Percentiles rank a stretch among this genome's conserved stretches.
Conservation (phyloP, 64 coral and sea anemone species). For the Orbicella faveolata region DNA sequence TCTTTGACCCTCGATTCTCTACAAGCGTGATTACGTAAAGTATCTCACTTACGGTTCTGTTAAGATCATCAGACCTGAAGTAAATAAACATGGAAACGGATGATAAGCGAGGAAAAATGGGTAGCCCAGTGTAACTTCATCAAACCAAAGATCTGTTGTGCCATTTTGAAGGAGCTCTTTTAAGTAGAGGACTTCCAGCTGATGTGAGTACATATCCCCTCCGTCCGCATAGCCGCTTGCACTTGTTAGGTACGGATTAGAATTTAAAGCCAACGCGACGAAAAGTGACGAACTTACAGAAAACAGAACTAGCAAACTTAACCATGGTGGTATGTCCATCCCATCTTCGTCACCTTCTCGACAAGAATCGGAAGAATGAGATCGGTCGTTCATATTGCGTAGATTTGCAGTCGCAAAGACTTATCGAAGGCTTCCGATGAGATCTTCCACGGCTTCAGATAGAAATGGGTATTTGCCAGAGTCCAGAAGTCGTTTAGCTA, state of each 20-base stretch:
- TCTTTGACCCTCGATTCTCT: not conserved
- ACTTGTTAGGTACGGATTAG: conserved; percentile 64
- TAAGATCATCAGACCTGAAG: conserved; percentile 56
- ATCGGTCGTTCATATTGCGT: not conserved
- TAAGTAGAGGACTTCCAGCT: conserved; percentile 47
- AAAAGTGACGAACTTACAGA: conserved; percentile 55
- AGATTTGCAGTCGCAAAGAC: not conserved
- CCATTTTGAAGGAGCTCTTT: conserved; percentile 46
- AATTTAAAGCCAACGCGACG: conserved; percentile 31
- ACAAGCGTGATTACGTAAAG: not conserved
- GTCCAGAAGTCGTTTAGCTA: too few species aligned
- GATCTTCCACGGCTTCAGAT: not conserved
- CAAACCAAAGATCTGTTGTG: conserved; percentile 77
- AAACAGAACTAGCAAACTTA: conserved; percentile 55
- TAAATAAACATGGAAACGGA: conserved; percentile 65
- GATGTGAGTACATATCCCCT: conserved; percentile 85
- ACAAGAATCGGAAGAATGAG: not conserved
- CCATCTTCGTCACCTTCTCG: not conserved
- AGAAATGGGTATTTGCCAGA: not conserved
- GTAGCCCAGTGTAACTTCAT: conserved; percentile 66
- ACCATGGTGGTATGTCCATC: conserved; percentile 67
- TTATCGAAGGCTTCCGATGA: not conserved
- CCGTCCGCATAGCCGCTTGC: conserved; percentile 59
- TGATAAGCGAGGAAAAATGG: conserved; percentile 77
- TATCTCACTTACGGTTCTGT: conserved; percentile 64